Conservation (phyloP, 2,888 invertebrate genomes). For the Eupeodes luniger region DNA sequence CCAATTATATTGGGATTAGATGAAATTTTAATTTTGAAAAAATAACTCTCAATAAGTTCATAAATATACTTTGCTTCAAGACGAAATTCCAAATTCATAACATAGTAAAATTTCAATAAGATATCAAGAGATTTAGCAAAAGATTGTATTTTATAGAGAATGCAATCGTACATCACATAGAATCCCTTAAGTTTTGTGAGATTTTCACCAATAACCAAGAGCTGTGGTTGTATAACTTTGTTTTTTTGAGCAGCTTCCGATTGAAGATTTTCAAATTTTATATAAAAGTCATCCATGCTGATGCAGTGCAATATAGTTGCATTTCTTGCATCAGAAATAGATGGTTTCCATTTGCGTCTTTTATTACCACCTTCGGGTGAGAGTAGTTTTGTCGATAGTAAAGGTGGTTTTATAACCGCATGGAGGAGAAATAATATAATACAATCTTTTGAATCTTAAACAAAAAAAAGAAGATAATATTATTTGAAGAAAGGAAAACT, state of each 20-base stretch:
- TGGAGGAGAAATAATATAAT: constrained; percentile 29
- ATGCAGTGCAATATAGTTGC: constrained; percentile 52
- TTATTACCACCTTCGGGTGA: constrained; percentile 14
- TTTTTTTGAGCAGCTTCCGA: constrained; percentile 27
- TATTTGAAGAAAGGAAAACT: neutral
- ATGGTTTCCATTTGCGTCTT: constrained; percentile 55
- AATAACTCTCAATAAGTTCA: constrained; percentile 35
- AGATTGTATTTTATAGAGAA: constrained; percentile 37
- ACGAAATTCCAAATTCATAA: constrained; percentile 39
- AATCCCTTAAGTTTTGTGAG: constrained; percentile 46
- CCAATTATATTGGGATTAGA: constrained; percentile 29
- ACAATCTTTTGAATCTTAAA: constrained; percentile 47
- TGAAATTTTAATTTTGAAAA: constrained; percentile 23
- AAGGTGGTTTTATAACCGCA: constrained; percentile 54
- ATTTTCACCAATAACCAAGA: constrained; percentile 47
- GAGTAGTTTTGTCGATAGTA: constrained; percentile 29
- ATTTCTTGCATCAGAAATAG: constrained; percentile 59
- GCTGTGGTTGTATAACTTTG: constrained; percentile 18
- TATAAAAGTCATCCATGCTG: constrained; percentile 30
- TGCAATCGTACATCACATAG: constrained; percentile 49
- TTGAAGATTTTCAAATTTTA: constrained; percentile 31
- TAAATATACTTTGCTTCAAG: constrained; percentile 12
- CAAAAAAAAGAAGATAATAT: neutral
- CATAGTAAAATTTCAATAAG: constrained; percentile 55
- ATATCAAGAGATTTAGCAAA: constrained; percentile 55